These are phyloP conservation scores for Chrysogorgia sp. DNA, from an alignment of 92 coral and sea anemone genomes.

Conservation along the genomic window DNA sequence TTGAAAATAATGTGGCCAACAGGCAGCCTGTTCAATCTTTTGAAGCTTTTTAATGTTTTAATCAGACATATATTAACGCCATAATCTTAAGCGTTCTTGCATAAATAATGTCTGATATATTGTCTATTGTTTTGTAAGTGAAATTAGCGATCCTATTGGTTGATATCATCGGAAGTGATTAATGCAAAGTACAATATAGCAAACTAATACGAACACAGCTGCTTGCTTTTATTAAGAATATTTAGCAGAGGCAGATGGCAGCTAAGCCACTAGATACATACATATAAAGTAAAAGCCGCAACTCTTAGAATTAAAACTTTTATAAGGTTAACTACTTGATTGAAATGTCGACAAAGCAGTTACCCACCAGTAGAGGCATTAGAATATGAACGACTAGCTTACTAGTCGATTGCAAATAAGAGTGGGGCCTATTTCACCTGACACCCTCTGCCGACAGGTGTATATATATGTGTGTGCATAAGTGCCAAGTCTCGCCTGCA, in stretches of 20 bases:
- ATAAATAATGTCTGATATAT: slow-evolving; percentile 28
- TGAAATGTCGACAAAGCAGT: no score
- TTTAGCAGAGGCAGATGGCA: not conserved
- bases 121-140: slow-evolving; percentile 36
- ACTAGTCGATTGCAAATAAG: no score
- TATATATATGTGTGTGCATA: no score
- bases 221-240: slow-evolving; percentile 9
- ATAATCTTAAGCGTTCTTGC: slow-evolving; percentile 39
- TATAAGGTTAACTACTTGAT: no score
- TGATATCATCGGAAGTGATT: slow-evolving; percentile 4
- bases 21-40: slow-evolving; percentile 1
- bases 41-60: slow-evolving; percentile 14
- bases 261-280: no score
- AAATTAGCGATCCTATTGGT: slow-evolving; percentile 29
- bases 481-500: no score
- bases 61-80: slow-evolving; percentile 30
- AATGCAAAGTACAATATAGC: not conserved
- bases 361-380: no score
- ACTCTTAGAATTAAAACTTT: no score
- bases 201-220: slow-evolving; percentile 17
- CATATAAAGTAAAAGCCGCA: no score
- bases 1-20: slow-evolving; percentile 7
- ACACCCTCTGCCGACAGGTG: no score
- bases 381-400: no score
- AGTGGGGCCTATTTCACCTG: no score